These are phyloP conservation scores for Scarus forsteni DNA, from an alignment of 2,797 vertebrate species.

Conservation along the genomic window DNA sequence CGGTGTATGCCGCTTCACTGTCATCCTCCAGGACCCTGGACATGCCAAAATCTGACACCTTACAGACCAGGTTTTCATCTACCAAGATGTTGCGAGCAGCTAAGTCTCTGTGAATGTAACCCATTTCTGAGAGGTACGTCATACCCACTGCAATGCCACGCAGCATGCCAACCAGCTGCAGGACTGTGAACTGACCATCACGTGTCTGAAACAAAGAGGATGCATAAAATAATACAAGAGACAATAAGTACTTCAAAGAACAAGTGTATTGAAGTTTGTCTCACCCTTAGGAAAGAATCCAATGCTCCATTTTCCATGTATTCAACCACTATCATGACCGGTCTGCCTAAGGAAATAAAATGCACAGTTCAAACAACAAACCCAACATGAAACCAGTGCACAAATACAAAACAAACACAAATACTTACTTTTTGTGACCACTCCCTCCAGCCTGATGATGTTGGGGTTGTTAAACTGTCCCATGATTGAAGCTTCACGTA, in stretches of 20 bases:
- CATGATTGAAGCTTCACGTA: slow-evolving; percentile 97
- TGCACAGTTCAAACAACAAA: background rate
- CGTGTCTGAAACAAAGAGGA: slow-evolving; percentile 69
- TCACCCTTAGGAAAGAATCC: slow-evolving; percentile 96
- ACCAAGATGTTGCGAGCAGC: slow-evolving; percentile 97
- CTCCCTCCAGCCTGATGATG: slow-evolving; percentile 96
- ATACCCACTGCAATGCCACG: slow-evolving; percentile 85
- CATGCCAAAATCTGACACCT: slow-evolving; percentile 97
- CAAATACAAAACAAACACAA: slow-evolving; percentile 3
- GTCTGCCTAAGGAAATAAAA: slow-evolving; percentile 87
- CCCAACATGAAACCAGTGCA: background rate
- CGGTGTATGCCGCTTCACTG: slow-evolving; percentile 93
- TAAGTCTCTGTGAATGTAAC: slow-evolving; percentile 96
- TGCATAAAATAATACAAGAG: slow-evolving; percentile 1
- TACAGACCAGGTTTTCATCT: slow-evolving; percentile 92
- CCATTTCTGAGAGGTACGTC: slow-evolving; percentile 98
- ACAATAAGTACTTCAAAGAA: background rate
- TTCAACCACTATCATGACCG: slow-evolving; percentile 98
- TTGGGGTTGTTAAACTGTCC: slow-evolving; percentile 97
- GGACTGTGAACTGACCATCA: slow-evolving; percentile 85
- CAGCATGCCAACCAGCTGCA: slow-evolving; percentile 86
- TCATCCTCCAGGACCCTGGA: slow-evolving; percentile 96
- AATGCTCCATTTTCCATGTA: slow-evolving; percentile 98
- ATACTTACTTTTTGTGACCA: slow-evolving; percentile 95
- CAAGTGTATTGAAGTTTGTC: background rate